Evolutionary conservation across 2,113 vertebrate genomes (phyloP).

Genomic region (Siniperca knerii): DNA sequence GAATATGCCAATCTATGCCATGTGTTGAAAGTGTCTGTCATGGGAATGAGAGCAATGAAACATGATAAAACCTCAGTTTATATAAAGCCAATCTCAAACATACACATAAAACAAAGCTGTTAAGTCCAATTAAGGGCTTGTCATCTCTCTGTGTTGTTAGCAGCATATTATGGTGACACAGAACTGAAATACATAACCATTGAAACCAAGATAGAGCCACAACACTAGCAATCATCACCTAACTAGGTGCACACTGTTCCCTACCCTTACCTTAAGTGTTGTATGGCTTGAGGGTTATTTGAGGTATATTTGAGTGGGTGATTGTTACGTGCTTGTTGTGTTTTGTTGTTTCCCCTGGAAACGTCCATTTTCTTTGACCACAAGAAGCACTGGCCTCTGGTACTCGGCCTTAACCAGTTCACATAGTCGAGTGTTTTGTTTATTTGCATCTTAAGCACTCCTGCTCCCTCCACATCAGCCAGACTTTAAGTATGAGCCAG

Average conservation of each 20-base stretch:
- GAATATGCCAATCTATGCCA: background rate
- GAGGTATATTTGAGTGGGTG: slow-evolving; percentile 55
- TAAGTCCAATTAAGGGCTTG: slow-evolving; percentile 35
- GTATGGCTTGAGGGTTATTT: slow-evolving; percentile 40
- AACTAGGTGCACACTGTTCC: slow-evolving; percentile 9
- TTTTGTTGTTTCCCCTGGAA: slow-evolving; percentile 36
- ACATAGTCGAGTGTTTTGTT: slow-evolving; percentile 40
- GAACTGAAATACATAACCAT: slow-evolving; percentile 52
- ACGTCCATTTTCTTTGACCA: slow-evolving; percentile 39
- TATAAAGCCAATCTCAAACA: slow-evolving; percentile 34
- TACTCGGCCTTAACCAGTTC: background rate
- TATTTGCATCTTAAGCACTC: slow-evolving; percentile 43
- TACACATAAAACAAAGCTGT: slow-evolving; percentile 42
- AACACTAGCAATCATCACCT: slow-evolving; percentile 47
- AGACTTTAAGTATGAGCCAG: slow-evolving; percentile 19
- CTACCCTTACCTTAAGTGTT: slow-evolving; percentile 12
- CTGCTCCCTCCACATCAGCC: slow-evolving; percentile 38
- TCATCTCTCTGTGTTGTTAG: slow-evolving; percentile 26
- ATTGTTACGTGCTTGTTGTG: slow-evolving; percentile 44
- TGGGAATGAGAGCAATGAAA: slow-evolving; percentile 26
- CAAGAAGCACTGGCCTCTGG: slow-evolving; percentile 12
- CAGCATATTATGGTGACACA: slow-evolving; percentile 54
- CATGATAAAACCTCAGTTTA: slow-evolving; percentile 20
- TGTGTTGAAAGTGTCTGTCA: background rate
- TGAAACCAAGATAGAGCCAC: slow-evolving; percentile 40